Percentiles rank a stretch among this genome's conserved stretches.
phyloP scores from a whole-genome alignment of 2,888 invertebrate genomes.

The Drosophila nr. fundita region DNA sequence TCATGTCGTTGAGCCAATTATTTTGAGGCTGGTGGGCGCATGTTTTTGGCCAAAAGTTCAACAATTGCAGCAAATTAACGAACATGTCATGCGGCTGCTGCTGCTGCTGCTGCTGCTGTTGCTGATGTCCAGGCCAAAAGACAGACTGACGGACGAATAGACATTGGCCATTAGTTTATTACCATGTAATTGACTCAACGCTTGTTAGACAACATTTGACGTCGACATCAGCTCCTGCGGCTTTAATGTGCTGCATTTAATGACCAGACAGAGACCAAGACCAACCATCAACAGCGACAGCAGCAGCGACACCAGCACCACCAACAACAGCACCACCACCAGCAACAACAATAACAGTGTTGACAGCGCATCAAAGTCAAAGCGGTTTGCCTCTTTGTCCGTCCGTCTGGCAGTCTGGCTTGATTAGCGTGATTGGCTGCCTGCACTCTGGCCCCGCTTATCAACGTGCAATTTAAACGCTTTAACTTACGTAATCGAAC shows the following conservation, averaged over 20 bases:
- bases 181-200: conserved; percentile 82
- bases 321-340: conserved; percentile 25
- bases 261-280: conserved; percentile 60
- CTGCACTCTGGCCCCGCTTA: conserved; percentile 62
- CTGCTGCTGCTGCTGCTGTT: conserved; percentile 15
- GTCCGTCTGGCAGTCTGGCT: conserved; percentile 14
- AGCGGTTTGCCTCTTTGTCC: conserved; percentile 53
- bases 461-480: conserved; percentile 36
- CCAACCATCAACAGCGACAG: conserved; percentile 40
- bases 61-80: conserved; percentile 75
- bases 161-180: conserved; percentile 77
- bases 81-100: conserved; percentile 63
- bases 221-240: conserved; percentile 65
- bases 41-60: conserved; percentile 63
- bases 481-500: conserved; percentile 54
- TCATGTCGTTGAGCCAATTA: conserved; percentile 63
- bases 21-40: conserved; percentile 40
- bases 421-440: conserved; percentile 69
- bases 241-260: conserved; percentile 81
- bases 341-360: conserved; percentile 25
- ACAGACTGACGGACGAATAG: conserved; percentile 9
- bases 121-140: conserved; percentile 31
- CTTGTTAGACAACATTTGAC: conserved; percentile 65
- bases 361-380: conserved; percentile 71
- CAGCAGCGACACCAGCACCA: conserved; percentile 38